Percentiles rank a stretch among this genome's conserved stretches.
These are phyloP conservation scores for Ageneiosus marmoratus DNA, from an alignment of 2,113 vertebrate species.

Conservation along the genomic window DNA sequence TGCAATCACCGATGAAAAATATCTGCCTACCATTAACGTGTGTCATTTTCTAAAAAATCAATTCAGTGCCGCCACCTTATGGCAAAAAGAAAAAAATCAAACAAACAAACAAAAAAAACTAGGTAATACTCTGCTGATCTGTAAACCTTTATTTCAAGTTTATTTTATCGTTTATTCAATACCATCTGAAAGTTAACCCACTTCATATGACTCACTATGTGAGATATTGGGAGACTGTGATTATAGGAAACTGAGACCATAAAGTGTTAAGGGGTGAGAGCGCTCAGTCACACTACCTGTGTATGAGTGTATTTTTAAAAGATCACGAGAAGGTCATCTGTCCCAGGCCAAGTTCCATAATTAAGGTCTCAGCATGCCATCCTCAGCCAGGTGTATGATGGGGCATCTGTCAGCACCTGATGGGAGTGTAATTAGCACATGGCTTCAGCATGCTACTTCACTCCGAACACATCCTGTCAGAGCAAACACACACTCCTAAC, in stretches of 20 bases:
- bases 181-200: not conserved
- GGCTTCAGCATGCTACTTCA: conserved; percentile 11
- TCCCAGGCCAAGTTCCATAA: conserved; percentile 56
- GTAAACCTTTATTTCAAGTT: not conserved
- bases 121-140: not conserved
- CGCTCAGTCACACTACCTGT: conserved; percentile 11
- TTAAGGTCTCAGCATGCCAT: conserved; percentile 66
- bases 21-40: not conserved
- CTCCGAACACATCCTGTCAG: conserved; percentile 51
- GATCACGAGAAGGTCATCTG: conserved; percentile 26
- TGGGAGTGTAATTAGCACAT: conserved; percentile 50
- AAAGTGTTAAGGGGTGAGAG: not conserved
- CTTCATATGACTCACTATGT: too few relatives aligned
- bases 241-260: not conserved
- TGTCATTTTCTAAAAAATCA: not conserved
- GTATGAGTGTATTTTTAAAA: conserved; percentile 35
- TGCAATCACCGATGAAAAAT: not conserved
- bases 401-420: conserved; percentile 50
- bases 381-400: conserved; percentile 52
- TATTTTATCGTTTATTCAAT: not conserved
- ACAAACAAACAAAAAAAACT: too few relatives aligned
- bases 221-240: too few relatives aligned
- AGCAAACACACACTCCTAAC: conserved; percentile 8
- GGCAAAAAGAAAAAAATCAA: conserved; percentile 32
- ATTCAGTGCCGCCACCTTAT: conserved; percentile 47